Evolutionary conservation across 2,888 invertebrate species (phyloP).

Genomic region (Pollenia angustigena): DNA sequence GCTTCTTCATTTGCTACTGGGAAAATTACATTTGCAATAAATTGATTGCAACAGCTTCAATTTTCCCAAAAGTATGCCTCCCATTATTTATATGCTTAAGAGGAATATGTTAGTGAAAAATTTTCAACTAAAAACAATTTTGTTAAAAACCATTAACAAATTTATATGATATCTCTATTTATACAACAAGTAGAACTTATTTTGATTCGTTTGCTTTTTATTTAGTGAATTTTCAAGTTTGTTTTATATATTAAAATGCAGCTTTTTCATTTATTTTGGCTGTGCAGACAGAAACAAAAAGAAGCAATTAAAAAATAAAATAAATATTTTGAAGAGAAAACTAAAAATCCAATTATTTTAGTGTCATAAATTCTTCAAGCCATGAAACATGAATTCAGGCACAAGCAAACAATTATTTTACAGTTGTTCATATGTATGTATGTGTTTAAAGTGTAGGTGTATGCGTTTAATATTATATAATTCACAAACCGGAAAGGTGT

Average conservation of each 20-base stretch:
- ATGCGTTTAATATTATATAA: not conserved
- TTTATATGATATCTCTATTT: slow-evolving; percentile 13
- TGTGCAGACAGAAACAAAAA: slow-evolving; percentile 23
- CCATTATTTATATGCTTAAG: not conserved
- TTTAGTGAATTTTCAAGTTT: slow-evolving; percentile 13
- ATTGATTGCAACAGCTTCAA: not conserved
- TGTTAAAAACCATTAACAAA: slow-evolving; percentile 8
- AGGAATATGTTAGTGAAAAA: not conserved
- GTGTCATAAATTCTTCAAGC: slow-evolving; percentile 61
- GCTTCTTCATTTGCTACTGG: too few relatives aligned
- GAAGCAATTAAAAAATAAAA: slow-evolving; percentile 27
- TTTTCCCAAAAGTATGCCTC: slow-evolving; percentile 4
- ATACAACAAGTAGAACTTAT: not conserved
- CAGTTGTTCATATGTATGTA: not conserved
- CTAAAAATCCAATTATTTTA: slow-evolving; percentile 70
- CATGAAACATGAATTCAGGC: slow-evolving; percentile 1
- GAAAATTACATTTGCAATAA: too few relatives aligned
- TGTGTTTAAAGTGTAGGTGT: not conserved
- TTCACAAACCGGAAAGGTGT: slow-evolving; percentile 11
- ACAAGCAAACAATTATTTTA: not conserved
- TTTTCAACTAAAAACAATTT: slow-evolving; percentile 32
- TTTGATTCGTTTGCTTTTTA: slow-evolving; percentile 25
- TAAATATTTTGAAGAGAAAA: not conserved
- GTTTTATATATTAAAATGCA: not conserved
- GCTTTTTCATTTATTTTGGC: not conserved